Evolutionary conservation across 1,140 invertebrate species (phyloP).

Genomic region (Philopotamus ludificatus): DNA sequence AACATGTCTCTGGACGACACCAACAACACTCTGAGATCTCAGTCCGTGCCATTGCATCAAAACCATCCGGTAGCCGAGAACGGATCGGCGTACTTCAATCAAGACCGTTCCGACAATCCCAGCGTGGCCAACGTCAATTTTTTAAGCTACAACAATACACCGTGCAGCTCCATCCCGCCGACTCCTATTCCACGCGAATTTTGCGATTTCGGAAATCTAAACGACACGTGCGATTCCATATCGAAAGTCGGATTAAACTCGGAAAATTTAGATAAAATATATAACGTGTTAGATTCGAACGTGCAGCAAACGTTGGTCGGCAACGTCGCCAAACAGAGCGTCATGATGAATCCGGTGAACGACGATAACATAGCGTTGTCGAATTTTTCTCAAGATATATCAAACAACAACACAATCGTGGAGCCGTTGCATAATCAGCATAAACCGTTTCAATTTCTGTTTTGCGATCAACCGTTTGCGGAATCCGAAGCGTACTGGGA

Average conservation of each 20-base stretch:
- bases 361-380: not conserved
- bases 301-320: not conserved
- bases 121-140: slow-evolving; percentile 43
- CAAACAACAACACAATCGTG: slow-evolving; percentile 1
- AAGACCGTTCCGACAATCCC: slow-evolving; percentile 45
- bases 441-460: slow-evolving; percentile 47
- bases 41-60: slow-evolving; percentile 73
- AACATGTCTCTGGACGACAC: slow-evolving; percentile 44
- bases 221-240: slow-evolving; percentile 53
- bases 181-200: slow-evolving; percentile 71
- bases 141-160: slow-evolving; percentile 57
- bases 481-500: slow-evolving; percentile 40
- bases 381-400: slow-evolving; percentile 8
- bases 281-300: slow-evolving; percentile 51
- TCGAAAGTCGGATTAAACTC: slow-evolving; percentile 55
- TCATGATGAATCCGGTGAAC: slow-evolving; percentile 8
- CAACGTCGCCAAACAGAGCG: slow-evolving; percentile 15
- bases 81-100: slow-evolving; percentile 42
- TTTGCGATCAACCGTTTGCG: slow-evolving; percentile 41
- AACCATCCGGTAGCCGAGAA: slow-evolving; percentile 45
- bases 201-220: slow-evolving; percentile 63
- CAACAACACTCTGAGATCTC: slow-evolving; percentile 59
- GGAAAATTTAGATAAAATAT: slow-evolving; percentile 55
- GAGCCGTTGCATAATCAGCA: not conserved
- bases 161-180: slow-evolving; percentile 64